Evolutionary conservation across 2,888 invertebrate species (phyloP).

Genomic region (Eupithecia dodoneata): DNA sequence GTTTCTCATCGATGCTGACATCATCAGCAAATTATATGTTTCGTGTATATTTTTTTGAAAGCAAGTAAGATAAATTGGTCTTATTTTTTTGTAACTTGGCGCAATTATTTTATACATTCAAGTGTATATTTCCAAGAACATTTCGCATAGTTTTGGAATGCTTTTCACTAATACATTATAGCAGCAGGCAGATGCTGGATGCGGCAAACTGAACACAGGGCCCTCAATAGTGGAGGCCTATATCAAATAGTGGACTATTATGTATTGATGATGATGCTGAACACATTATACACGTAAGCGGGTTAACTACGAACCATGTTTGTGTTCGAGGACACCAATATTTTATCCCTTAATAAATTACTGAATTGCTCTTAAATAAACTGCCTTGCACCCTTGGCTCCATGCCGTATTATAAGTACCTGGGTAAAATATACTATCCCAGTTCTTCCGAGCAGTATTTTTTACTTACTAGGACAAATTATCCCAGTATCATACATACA

Average conservation of each 20-base stretch:
- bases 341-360: neutral
- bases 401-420: neutral
- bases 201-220: no score
- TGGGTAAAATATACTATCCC: neutral
- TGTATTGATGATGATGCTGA: no score
- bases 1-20: neutral
- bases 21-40: slow-evolving; percentile 1
- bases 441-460: no score
- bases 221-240: no score
- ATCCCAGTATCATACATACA: neutral
- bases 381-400: neutral
- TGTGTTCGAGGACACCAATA: neutral
- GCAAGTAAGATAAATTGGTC: neutral
- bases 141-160: neutral
- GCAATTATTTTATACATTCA: neutral
- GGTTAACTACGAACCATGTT: neutral
- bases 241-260: no score
- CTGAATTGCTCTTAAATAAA: neutral
- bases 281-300: neutral
- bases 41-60: neutral
- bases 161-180: neutral
- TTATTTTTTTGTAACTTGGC: neutral
- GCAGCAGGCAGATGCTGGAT: no score
- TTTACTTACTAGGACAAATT: no score
- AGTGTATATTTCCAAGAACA: neutral